phyloP scores from a whole-genome alignment of 2,113 vertebrate species.

The Pelodiscus sinensis region DNA sequence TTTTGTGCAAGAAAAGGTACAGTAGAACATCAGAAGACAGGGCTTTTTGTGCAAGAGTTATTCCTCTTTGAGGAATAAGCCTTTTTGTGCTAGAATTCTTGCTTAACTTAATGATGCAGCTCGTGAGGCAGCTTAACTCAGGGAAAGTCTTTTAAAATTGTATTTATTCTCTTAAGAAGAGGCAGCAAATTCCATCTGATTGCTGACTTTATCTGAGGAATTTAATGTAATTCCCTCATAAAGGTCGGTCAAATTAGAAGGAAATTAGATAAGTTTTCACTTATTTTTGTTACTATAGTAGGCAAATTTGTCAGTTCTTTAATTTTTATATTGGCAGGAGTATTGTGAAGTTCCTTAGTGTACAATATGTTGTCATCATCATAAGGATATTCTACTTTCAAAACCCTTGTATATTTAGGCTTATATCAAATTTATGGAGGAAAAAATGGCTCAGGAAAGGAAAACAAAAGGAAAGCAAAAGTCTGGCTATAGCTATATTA shows the following conservation, averaged over 20 bases:
- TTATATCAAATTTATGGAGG: not conserved
- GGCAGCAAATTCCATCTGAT: not conserved
- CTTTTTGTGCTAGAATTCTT: no score
- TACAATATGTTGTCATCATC: not conserved
- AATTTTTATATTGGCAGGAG: not conserved
- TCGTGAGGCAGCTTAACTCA: not conserved
- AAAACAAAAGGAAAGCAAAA: not conserved
- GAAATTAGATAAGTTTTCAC: not conserved
- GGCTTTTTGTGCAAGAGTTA: no score
- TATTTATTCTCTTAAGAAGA: not conserved
- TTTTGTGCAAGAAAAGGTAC: no score
- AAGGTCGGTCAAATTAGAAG: not conserved
- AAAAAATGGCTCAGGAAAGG: not conserved
- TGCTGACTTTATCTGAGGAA: not conserved
- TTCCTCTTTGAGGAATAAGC: no score
- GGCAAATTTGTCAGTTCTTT: not conserved
- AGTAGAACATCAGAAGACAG: no score
- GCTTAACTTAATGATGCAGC: not conserved
- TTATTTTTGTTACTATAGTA: not conserved
- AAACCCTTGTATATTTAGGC: not conserved
- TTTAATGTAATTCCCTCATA: not conserved
- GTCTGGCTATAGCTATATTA: not conserved
- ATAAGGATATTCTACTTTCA: not conserved
- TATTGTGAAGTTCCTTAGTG: not conserved
- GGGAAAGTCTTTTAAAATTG: not conserved